A percentile compares a stretch with the other conserved stretches of the same genome.
phyloP scores from a whole-genome alignment of 1,140 invertebrate species.

The Glossosoma conforme region DNA sequence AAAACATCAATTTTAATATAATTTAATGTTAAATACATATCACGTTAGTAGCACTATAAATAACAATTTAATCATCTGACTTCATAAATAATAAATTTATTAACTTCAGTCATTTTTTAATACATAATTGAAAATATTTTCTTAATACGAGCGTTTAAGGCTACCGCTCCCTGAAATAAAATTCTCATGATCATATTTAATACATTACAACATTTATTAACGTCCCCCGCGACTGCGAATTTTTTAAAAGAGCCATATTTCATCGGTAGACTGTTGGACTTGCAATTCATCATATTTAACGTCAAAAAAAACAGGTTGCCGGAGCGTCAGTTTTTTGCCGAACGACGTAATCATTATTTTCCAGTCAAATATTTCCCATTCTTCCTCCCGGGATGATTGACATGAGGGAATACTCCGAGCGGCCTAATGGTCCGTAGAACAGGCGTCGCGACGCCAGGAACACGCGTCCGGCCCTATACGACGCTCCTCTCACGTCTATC shows the following conservation, averaged over 20 bases:
- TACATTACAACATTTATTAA: too few relatives aligned
- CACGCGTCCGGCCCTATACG: constrained; percentile 9
- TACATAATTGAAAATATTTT: too few relatives aligned
- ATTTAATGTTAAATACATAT: too few relatives aligned
- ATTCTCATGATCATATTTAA: too few relatives aligned
- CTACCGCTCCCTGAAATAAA: too few relatives aligned
- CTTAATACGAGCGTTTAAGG: too few relatives aligned
- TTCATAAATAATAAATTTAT: too few relatives aligned
- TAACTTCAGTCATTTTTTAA: too few relatives aligned
- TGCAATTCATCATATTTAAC: constrained; percentile 32
- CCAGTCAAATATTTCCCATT: constrained; percentile 30
- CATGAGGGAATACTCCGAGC: constrained; percentile 23
- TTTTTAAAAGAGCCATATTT: constrained; percentile 6
- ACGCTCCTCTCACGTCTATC: too few relatives aligned
- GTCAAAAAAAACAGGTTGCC: constrained; percentile 30
- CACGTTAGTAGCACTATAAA: too few relatives aligned
- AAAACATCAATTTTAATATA: too few relatives aligned
- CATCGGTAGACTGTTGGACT: neutral
- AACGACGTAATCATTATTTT: constrained; percentile 28
- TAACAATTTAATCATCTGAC: too few relatives aligned
- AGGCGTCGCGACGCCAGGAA: constrained; percentile 4
- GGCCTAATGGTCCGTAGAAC: constrained; percentile 18
- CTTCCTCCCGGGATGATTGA: constrained; percentile 22
- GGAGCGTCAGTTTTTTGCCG: constrained; percentile 19
- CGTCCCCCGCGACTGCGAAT: neutral